Percentiles rank a stretch among this genome's conserved stretches.
phyloP scores from a whole-genome alignment of 1,140 invertebrate genomes.

The Arion vulgaris region DNA sequence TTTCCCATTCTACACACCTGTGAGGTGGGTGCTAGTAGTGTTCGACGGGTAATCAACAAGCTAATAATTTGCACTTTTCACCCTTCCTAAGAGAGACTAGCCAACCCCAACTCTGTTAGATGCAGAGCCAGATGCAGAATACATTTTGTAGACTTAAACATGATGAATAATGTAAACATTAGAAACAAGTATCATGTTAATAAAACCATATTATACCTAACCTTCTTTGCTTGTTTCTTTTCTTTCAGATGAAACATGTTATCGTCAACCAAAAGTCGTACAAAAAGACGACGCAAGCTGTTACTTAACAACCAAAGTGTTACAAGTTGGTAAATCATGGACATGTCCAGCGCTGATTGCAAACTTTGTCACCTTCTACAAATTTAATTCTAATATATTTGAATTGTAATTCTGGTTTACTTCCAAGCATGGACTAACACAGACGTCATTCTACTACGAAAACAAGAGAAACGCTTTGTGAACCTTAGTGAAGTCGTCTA shows the following conservation, averaged over 20 bases:
- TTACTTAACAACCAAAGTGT: not conserved
- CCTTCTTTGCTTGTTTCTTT: not conserved
- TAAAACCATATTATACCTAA: no score
- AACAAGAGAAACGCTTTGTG: not conserved
- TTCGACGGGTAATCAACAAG: no score
- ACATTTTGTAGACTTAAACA: no score
- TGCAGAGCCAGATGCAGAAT: no score
- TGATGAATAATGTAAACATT: no score
- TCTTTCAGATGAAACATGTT: not conserved
- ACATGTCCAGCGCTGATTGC: not conserved
- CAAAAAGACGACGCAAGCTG: not conserved
- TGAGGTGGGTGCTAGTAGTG: no score
- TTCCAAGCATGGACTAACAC: not conserved
- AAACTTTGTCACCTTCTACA: not conserved
- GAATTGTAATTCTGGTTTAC: not conserved
- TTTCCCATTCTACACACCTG: no score
- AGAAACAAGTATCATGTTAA: no score
- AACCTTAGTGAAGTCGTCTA: not conserved
- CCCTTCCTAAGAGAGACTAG: no score
- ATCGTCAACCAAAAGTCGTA: not conserved
- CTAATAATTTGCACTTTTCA: no score
- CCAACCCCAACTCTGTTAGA: no score
- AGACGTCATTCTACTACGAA: not conserved
- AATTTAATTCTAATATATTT: not conserved
- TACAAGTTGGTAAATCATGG: not conserved